phyloP scores from a whole-genome alignment of 2,113 vertebrate species.

The Chaenogobius annularis region DNA sequence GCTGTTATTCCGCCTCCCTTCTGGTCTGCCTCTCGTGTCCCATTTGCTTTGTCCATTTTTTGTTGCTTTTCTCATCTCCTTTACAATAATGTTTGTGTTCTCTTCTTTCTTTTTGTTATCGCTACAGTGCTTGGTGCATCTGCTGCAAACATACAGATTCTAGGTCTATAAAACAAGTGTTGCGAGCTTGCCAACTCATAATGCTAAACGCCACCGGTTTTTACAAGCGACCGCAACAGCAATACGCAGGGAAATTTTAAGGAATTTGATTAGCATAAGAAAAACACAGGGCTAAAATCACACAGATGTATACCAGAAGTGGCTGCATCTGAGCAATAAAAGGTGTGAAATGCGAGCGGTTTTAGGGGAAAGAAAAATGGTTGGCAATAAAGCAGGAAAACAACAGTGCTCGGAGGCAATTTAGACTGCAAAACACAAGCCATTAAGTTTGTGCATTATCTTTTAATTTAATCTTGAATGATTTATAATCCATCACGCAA shows the following conservation, averaged over 20 bases:
- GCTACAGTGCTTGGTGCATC: not conserved
- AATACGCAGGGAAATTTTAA: conserved; percentile 10
- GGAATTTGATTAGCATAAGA: conserved; percentile 31
- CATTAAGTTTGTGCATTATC: conserved; percentile 99
- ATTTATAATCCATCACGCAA: conserved; percentile 99
- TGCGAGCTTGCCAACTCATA: conserved; percentile 1
- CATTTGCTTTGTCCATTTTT: not conserved
- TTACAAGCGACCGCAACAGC: not conserved
- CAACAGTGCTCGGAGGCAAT: conserved; percentile 98
- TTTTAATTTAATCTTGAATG: conserved; percentile 99
- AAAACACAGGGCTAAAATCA: conserved; percentile 8
- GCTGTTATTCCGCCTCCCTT: too few relatives aligned
- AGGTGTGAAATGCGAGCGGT: conserved; percentile 88
- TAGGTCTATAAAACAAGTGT: not conserved
- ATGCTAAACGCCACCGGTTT: conserved; percentile 4
- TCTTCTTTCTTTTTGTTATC: not conserved
- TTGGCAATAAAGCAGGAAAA: conserved; percentile 98
- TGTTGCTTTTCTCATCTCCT: not conserved
- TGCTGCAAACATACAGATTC: not conserved
- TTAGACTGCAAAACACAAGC: conserved; percentile 99
- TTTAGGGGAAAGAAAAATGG: conserved; percentile 95
- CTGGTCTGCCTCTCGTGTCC: too few relatives aligned
- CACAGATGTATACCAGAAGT: conserved; percentile 35
- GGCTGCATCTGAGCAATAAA: conserved; percentile 78
- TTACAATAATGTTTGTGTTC: too few relatives aligned